Evolutionary conservation across 2,888 invertebrate species (phyloP).

Genomic region (Peribatodes rhomboidaria): DNA sequence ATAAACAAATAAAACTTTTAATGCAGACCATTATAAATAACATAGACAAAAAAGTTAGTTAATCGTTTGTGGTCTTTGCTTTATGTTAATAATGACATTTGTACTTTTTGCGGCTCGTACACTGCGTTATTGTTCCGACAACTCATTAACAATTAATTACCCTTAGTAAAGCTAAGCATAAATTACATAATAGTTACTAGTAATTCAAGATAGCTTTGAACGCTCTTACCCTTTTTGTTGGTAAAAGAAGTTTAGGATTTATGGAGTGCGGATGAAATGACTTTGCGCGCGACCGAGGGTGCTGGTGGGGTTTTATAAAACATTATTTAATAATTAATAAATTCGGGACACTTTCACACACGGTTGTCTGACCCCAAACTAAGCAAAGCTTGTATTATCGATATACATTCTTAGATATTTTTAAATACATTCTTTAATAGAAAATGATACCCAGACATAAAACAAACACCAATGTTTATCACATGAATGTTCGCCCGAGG

Average conservation of each 20-base stretch:
- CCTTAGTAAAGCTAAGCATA: not conserved
- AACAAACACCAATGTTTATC: no score
- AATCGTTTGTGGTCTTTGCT: not conserved
- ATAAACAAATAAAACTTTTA: not conserved
- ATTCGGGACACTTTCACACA: no score
- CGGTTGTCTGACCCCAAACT: no score
- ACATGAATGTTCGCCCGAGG: no score
- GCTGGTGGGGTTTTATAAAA: not conserved
- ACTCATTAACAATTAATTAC: conserved; percentile 14
- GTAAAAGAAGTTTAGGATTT: not conserved
- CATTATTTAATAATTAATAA: no score
- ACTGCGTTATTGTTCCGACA: not conserved
- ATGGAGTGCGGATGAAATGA: not conserved
- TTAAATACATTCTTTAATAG: no score
- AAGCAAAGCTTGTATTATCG: no score
- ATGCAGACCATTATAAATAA: not conserved
- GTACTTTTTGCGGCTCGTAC: conserved; percentile 16
- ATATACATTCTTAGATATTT: no score
- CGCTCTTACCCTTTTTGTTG: conserved; percentile 2
- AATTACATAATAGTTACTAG: not conserved
- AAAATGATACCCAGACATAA: no score
- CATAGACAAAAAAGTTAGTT: conserved; percentile 1
- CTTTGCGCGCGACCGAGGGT: not conserved
- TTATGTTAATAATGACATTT: conserved; percentile 27
- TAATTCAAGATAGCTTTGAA: not conserved